phyloP scores from a whole-genome alignment of 2,888 invertebrate species.

The Candidula unifasciata region DNA sequence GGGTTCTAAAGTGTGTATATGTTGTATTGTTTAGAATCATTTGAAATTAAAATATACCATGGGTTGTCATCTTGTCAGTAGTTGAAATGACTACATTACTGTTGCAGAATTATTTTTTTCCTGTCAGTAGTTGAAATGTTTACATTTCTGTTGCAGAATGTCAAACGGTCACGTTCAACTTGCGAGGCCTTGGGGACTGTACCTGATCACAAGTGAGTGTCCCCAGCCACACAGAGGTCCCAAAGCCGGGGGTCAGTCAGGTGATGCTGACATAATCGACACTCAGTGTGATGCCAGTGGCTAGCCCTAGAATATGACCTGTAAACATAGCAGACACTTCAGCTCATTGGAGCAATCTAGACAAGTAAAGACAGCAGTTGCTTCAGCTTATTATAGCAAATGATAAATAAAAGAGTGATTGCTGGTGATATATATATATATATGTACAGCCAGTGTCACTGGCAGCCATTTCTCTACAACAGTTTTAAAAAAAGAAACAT shows the following conservation, averaged over 20 bases:
- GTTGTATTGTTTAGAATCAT: no score
- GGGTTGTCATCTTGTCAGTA: no score
- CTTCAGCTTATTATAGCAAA: no score
- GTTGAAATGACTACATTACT: no score
- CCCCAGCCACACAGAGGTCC: not conserved
- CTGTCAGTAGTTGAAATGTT: not conserved
- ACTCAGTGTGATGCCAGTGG: not conserved
- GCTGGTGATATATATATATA: no score
- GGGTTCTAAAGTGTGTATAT: no score
- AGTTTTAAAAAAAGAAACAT: no score
- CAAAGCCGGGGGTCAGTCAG: not conserved
- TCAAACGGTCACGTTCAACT: constrained; percentile 53
- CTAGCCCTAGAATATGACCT: not conserved
- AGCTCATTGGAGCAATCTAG: not conserved
- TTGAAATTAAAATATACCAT: no score
- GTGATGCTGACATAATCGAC: not conserved
- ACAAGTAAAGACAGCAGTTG: not conserved
- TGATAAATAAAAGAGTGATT: no score
- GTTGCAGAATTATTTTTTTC: no score
- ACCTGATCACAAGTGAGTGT: constrained; percentile 55
- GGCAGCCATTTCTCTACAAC: no score
- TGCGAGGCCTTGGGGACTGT: constrained; percentile 63
- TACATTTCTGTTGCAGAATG: constrained; percentile 55
- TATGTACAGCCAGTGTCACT: no score
- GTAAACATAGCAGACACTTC: not conserved